Percentiles rank a stretch among this genome's conserved stretches.
Conservation (phyloP, 2,888 invertebrate genomes). For the Catonia carolina region DNA sequence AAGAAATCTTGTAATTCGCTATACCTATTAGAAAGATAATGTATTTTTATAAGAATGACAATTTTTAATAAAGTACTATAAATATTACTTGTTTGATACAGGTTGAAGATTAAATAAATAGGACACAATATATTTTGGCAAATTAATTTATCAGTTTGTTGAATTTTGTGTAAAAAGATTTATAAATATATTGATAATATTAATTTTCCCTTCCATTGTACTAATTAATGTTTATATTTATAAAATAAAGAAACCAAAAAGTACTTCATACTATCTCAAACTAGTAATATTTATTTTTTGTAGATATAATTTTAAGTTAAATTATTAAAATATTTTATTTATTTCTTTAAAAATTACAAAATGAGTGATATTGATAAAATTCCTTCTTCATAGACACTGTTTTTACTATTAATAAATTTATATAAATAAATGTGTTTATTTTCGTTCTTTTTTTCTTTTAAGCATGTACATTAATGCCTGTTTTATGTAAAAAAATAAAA, state of each 20-base stretch:
- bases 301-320: constrained; percentile 16
- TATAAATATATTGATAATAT: no score
- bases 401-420: constrained; percentile 3
- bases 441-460: constrained; percentile 19
- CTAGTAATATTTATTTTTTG: no score
- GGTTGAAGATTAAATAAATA: constrained; percentile 2
- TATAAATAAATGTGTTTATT: constrained; percentile 13
- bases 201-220: no score
- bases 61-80: background rate
- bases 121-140: no score
- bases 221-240: no score
- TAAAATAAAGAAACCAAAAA: no score
- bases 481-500: constrained; percentile 19
- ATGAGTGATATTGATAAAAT: constrained; percentile 9
- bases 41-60: constrained; percentile 22
- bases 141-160: no score
- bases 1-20: constrained; percentile 9
- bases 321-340: constrained; percentile 23
- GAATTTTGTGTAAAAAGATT: no score
- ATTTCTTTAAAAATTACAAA: constrained; percentile 18
- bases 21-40: constrained; percentile 11
- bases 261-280: no score
- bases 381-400: constrained; percentile 11
- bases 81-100: constrained; percentile 3
- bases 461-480: constrained; percentile 20